Conservation (phyloP, 64 coral and sea anemone genomes). For the Anthopleura sola region DNA sequence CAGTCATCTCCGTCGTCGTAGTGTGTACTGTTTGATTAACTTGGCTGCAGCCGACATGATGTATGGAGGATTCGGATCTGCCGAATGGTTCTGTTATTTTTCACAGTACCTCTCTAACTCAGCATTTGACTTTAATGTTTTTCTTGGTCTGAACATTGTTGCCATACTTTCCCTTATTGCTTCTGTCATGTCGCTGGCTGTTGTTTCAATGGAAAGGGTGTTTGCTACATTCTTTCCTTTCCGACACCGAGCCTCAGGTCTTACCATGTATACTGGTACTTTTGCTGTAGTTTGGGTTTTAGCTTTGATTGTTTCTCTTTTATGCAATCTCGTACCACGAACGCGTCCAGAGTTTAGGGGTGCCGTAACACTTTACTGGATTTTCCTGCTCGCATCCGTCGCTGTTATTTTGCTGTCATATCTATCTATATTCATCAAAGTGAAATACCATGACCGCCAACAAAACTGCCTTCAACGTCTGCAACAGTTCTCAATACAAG, state of each 20-base stretch:
- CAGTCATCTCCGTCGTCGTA: neutral
- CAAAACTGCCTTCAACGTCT: too few relatives aligned
- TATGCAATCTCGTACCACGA: too few relatives aligned
- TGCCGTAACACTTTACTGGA: too few relatives aligned
- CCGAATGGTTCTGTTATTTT: neutral
- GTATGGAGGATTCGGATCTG: neutral
- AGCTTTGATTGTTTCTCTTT: neutral
- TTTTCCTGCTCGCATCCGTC: too few relatives aligned
- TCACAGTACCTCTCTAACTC: neutral
- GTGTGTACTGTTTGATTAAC: neutral
- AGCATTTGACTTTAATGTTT: neutral
- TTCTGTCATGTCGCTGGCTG: neutral
- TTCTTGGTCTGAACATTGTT: neutral
- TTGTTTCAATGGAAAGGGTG: neutral
- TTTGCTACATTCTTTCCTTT: neutral
- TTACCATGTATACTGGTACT: neutral
- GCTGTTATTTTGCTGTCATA: too few relatives aligned
- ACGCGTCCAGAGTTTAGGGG: too few relatives aligned
- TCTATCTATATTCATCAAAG: too few relatives aligned
- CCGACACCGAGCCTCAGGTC: neutral
- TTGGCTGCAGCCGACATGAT: slow-evolving; percentile 3
- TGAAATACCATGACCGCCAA: too few relatives aligned
- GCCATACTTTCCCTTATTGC: neutral
- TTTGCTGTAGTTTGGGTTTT: neutral
- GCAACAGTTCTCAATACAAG: too few relatives aligned